phyloP scores from a whole-genome alignment of 2,113 vertebrate genomes.

The Poeciliopsis retropinna region DNA sequence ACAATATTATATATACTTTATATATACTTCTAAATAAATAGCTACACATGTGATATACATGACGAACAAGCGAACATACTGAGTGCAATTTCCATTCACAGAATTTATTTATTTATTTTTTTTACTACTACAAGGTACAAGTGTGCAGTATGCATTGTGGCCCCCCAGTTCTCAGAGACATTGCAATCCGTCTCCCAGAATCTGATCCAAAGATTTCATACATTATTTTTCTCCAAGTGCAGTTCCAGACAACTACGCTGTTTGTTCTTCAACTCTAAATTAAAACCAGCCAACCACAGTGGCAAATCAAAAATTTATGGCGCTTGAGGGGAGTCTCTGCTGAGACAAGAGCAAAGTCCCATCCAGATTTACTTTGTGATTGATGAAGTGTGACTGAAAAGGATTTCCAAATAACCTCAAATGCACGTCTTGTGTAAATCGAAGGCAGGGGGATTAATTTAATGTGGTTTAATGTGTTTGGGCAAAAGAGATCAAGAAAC shows the following conservation, averaged over 20 bases:
- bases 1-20: no score
- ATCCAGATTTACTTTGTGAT: conserved; percentile 37
- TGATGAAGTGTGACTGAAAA: conserved; percentile 27
- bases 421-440: conserved; percentile 19
- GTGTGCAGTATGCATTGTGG: not conserved
- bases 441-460: not conserved
- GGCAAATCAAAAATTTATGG: conserved; percentile 19
- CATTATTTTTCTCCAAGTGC: not conserved
- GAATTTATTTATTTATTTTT: not conserved
- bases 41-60: no score
- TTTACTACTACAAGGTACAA: not conserved
- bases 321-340: conserved; percentile 6
- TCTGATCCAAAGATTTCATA: not conserved
- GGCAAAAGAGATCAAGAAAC: not conserved
- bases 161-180: not conserved
- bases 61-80: no score
- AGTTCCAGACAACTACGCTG: conserved; percentile 36
- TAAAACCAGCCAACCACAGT: conserved; percentile 39
- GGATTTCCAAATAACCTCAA: not conserved
- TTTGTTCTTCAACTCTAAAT: conserved; percentile 48
- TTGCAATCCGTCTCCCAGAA: not conserved
- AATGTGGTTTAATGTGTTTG: not conserved
- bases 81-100: no score
- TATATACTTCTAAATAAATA: no score
- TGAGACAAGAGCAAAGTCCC: conserved; percentile 22